Base-by-base conservation (phyloP, 2,888 invertebrate species). In the Sinhomidia bicolor region DNA sequence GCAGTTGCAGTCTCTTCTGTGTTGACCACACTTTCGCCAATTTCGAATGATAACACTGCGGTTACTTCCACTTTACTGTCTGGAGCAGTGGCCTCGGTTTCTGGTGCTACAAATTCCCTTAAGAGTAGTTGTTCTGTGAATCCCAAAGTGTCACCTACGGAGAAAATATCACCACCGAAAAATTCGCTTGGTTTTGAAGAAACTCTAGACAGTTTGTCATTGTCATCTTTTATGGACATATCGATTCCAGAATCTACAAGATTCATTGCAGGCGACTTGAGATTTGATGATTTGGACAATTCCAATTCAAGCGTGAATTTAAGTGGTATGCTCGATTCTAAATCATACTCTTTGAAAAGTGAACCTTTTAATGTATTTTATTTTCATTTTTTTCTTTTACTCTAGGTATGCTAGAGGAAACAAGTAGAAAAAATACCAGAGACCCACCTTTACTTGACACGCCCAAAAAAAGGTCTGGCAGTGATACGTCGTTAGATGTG, bases 141-240 rank as follows among this genome's bases (percentile, higher is more conserved):
- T 44, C 1, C 41, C 4, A 57, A 29, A 5, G 14, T 36, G 3
- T 36, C 36, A 7, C 7, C 36, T 36, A 36, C 78, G 12, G 85
- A 79, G 7, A 85, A 85, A 51, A 7, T 14, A 12, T 54, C 85
- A 9, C 32, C 85, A 5, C 51, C 85, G 6, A 78, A 65, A 51
- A 51, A 20, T 20, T 9, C 23, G 9, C 14, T 65, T 17, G 90
- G 85, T 6, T 81, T 57, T 41, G 91, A 83, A 54, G 88, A 88
- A 62, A 65, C 57, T 0, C 29, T 91, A 10, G 91, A 90, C 62
- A 91, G 88, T 57, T 84, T 92, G 26, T 91, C 91, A 9, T 54
- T 92, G 47, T 92, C 92, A 1, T 92, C 92, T 0, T 92, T 92
- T 83, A 91, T 92, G 91, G 92, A 92, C 68, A 90, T 92, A 47